A percentile compares a stretch with the other conserved stretches of the same genome.
phyloP scores from a whole-genome alignment of 2,888 invertebrate genomes.

The Ornithoptera alexandrae region DNA sequence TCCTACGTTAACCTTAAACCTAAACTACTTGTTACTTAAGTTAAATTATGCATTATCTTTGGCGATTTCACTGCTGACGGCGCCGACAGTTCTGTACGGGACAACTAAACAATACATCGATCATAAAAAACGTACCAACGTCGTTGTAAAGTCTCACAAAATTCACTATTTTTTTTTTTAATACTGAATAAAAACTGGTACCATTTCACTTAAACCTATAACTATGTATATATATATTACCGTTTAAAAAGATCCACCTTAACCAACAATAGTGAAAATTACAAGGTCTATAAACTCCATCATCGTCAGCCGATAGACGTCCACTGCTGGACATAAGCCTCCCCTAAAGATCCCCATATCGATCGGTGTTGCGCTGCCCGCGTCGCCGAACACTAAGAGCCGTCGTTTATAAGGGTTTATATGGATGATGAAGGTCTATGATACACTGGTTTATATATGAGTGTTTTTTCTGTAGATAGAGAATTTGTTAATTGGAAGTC shows the following conservation, averaged over 20 bases:
- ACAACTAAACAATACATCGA: constrained; percentile 44
- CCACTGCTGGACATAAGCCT: too few species aligned
- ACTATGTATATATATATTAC: constrained; percentile 44
- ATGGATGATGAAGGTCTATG: too few species aligned
- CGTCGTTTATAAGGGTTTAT: too few species aligned
- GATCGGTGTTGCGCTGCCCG: too few species aligned
- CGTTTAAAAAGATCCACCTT: constrained; percentile 46
- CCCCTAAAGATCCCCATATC: too few species aligned
- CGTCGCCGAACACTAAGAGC: too few species aligned
- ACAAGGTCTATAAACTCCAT: background rate
- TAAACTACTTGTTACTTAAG: constrained; percentile 53
- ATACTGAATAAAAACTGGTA: constrained; percentile 74
- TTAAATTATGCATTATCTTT: constrained; percentile 78
- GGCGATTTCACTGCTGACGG: constrained; percentile 76
- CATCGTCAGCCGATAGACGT: too few species aligned
- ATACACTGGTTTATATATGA: too few species aligned
- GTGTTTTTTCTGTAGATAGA: too few species aligned
- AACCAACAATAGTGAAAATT: constrained; percentile 42
- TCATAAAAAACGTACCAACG: constrained; percentile 60
- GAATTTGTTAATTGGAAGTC: too few species aligned
- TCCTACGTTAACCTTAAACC: constrained; percentile 44
- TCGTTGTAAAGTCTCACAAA: constrained; percentile 78
- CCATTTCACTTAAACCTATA: constrained; percentile 52
- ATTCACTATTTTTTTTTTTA: constrained; percentile 53
- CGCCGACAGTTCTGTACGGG: constrained; percentile 58